Evolutionary conservation across 53 echinoderm and acorn worm genomes (phyloP).

Genomic region (Mesocentrotus franciscanus): DNA sequence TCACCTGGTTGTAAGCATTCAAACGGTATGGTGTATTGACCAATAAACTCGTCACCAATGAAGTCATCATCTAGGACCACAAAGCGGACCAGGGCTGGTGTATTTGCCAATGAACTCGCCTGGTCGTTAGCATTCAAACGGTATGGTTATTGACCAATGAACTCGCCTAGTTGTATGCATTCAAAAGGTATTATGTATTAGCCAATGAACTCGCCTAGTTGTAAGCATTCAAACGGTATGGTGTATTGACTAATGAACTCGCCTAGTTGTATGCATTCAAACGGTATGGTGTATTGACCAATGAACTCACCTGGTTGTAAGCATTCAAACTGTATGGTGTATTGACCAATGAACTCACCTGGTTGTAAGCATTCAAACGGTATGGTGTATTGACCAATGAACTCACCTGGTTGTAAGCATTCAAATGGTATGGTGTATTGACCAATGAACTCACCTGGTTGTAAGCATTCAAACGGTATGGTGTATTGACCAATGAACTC

Average conservation of each 20-base stretch:
- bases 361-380: slow-evolving; percentile 98
- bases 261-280: slow-evolving; percentile 97
- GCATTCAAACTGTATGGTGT: slow-evolving; percentile 94
- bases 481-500: slow-evolving; percentile 90
- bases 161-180: slow-evolving; percentile 89
- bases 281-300: slow-evolving; percentile 97
- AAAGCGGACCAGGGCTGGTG: no score
- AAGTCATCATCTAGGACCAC: slow-evolving; percentile 93
- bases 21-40: slow-evolving; percentile 99
- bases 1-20: slow-evolving; percentile 97
- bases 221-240: slow-evolving; percentile 95
- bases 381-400: slow-evolving; percentile 96
- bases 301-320: slow-evolving; percentile 80
- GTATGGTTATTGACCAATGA: slow-evolving; percentile 96
- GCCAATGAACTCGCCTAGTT: slow-evolving; percentile 87
- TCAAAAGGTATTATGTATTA: slow-evolving; percentile 97
- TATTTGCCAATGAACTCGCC: slow-evolving; percentile 46
- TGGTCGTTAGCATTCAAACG: slow-evolving; percentile 83
- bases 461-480: slow-evolving; percentile 97
- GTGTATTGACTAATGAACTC: slow-evolving; percentile 92
- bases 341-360: slow-evolving; percentile 93
- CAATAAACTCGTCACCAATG: slow-evolving; percentile 98
- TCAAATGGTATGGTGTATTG: slow-evolving; percentile 98
- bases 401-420: slow-evolving; percentile 72
- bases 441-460: slow-evolving; percentile 94